Evolutionary conservation across 2,797 vertebrate genomes (phyloP).

Genomic region (Macrochelys suwanniensis): DNA sequence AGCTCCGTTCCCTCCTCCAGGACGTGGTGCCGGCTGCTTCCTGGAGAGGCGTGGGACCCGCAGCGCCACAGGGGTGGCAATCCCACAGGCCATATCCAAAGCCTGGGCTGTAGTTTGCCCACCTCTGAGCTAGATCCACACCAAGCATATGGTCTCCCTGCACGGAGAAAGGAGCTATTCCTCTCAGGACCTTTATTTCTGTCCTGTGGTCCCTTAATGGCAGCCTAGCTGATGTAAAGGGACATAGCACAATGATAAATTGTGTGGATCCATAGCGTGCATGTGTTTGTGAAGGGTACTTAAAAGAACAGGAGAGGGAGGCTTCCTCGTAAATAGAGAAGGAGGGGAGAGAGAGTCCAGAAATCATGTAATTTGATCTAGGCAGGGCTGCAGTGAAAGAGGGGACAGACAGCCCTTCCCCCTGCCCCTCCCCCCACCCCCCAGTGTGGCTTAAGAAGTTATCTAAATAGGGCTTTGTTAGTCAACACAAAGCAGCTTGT

Average conservation of each 20-base stretch:
- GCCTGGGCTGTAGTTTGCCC: no score
- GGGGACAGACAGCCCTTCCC: background rate
- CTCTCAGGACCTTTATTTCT: background rate
- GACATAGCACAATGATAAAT: background rate
- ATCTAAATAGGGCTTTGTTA: background rate
- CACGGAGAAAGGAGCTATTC: background rate
- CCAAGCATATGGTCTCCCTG: background rate
- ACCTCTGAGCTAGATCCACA: background rate
- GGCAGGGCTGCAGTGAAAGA: slow-evolving; percentile 19
- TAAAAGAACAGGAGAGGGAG: slow-evolving; percentile 26
- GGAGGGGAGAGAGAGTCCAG: slow-evolving; percentile 32
- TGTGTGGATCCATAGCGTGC: fast-evolving
- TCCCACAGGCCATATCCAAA: no score
- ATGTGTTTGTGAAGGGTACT: background rate
- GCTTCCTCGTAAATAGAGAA: slow-evolving; percentile 15
- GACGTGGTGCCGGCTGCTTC: no score
- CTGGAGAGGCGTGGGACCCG: no score
- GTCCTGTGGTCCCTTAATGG: background rate
- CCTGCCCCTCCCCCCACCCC: background rate
- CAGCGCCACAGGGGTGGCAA: no score
- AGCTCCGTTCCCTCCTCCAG: no score
- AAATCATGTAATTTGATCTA: background rate
- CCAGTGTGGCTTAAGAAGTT: slow-evolving; percentile 35
- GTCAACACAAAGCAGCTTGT: slow-evolving; percentile 3
- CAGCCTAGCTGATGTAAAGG: background rate